phyloP scores from a whole-genome alignment of 2,888 invertebrate species.

The Rugalucina vietnamica region DNA sequence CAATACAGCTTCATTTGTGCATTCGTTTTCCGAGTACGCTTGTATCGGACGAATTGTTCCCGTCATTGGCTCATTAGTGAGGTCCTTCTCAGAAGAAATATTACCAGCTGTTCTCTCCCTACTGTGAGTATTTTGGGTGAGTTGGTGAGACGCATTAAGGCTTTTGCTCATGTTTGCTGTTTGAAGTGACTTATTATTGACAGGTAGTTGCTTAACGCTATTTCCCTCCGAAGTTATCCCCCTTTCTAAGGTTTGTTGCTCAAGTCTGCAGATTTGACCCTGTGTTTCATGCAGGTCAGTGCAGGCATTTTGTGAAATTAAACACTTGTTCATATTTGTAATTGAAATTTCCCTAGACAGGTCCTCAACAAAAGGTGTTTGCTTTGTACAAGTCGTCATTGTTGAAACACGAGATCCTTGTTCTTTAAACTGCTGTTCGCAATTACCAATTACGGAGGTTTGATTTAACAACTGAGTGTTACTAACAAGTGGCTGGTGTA shows the following conservation, averaged over 20 bases:
- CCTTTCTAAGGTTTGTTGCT: background rate
- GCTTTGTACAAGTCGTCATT: background rate
- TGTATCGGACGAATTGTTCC: background rate
- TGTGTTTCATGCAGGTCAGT: background rate
- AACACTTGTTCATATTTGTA: background rate
- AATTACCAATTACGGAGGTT: background rate
- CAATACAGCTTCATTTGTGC: background rate
- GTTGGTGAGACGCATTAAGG: background rate
- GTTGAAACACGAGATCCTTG: too few species aligned
- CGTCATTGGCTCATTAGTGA: background rate
- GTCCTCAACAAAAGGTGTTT: background rate
- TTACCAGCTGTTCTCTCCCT: conserved; percentile 1
- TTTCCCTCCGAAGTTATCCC: background rate
- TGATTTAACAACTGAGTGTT: background rate
- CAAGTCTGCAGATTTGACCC: background rate
- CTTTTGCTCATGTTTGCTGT: background rate
- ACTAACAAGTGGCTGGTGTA: background rate
- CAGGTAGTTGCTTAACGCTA: background rate
- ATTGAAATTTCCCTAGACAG: background rate
- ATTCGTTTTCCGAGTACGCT: background rate
- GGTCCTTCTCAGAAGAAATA: background rate
- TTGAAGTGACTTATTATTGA: background rate
- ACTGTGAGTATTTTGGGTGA: background rate
- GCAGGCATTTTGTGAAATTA: background rate
- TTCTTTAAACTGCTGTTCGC: background rate